Evolutionary conservation across 2,113 vertebrate species (phyloP).

Genomic region (Sorex araneus): DNA sequence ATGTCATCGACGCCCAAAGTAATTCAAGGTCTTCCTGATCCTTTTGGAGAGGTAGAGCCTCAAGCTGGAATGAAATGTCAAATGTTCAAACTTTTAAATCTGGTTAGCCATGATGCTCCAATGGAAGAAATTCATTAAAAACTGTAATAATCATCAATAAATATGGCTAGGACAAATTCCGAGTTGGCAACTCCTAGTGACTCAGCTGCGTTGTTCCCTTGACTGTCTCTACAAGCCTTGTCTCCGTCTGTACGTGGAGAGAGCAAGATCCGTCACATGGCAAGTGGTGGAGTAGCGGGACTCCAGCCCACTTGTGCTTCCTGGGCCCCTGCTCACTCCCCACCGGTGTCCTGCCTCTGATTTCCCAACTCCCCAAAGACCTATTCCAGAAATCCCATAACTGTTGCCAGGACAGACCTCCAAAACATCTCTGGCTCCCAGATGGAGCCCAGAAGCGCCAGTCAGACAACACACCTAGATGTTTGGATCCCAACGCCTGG

Average conservation of each 20-base stretch:
- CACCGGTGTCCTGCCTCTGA: neutral
- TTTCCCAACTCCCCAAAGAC: neutral
- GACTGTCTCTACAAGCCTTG: neutral
- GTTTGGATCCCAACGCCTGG: neutral
- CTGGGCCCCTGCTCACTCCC: neutral
- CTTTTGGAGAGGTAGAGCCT: neutral
- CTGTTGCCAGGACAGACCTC: neutral
- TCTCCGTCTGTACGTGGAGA: neutral
- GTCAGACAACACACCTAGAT: neutral
- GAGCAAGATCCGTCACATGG: neutral
- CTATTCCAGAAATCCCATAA: neutral
- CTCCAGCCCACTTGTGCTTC: neutral
- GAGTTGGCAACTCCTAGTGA: neutral
- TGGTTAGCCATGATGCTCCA: no score
- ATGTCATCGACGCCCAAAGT: neutral
- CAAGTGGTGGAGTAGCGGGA: neutral
- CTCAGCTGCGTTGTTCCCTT: neutral
- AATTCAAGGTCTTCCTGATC: slow-evolving; percentile 8
- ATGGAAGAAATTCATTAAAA: no score
- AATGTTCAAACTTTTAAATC: neutral
- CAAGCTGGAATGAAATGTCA: slow-evolving; percentile 39
- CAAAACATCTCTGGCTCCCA: neutral
- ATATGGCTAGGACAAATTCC: slow-evolving; percentile 1
- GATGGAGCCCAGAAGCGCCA: neutral
- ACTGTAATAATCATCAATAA: slow-evolving; percentile 16